Evolutionary conservation across 1,140 invertebrate genomes (phyloP), one percentile per base, ranked within the genome.

Genomic region (Camponotus floridanus): DNA sequence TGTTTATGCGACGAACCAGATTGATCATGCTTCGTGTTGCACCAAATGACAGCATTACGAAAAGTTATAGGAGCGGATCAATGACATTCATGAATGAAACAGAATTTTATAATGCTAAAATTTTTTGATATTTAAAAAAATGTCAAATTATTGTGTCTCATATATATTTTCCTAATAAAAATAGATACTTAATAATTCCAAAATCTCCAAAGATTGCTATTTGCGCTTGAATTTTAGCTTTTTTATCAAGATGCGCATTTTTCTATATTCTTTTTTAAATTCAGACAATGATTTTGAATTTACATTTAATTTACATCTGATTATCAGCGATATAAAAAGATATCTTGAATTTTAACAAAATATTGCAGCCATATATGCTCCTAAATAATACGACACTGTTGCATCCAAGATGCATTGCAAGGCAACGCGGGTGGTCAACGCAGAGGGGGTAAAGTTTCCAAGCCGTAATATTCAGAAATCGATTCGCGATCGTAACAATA

Each of bases 61-160:
- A 57, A 59, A 86, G 73, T 87, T 57, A 87, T 88, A 90, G 78
- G 78, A 90, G 78, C 71, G 84, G 87, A 92, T 91, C 90, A 92
- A 92, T 91, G 89, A 80, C 81, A 88, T 57, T 81, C 48, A 68
- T 67, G 57, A 86, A 79, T 73, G 45, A 71, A 39, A 1, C 36
- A 62, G n/a, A 55, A 21, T n/a, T 5, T 78, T 15, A 21, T 36
- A 13, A 21, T 13, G 61, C 13, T 5, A 6, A 45, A n/a, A 45
- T 67, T 33, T 26, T 13, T n/a, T 6, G 31, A 48, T 11, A 26
- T 33, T 65, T 64, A 0, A 18, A 26, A 61, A 76, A 31, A 18
- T 21, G 13, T 42, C 8, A 18, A 45, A 76, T 45, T 42, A 4
- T 36, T 57, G 8, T 48, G 11, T 1, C 8, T 45, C 8, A 8